A percentile compares a stretch with the other conserved stretches of the same genome.
Evolutionary conservation across 2,113 vertebrate species (phyloP).

Genomic region (Macroglossus sobrinus): DNA sequence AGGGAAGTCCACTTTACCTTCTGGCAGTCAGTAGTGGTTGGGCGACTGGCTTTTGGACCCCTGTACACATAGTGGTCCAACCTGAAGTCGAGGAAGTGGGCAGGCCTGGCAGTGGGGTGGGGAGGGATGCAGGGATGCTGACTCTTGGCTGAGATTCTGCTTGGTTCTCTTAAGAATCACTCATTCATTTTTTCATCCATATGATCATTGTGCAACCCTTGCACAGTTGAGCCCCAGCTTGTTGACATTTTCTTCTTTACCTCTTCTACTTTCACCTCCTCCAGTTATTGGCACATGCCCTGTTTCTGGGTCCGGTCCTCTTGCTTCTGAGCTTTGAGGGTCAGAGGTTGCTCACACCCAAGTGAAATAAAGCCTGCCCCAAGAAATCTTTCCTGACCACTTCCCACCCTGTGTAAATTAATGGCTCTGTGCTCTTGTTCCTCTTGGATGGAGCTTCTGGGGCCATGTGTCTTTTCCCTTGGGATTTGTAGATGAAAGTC

Average conservation of each 20-base stretch:
- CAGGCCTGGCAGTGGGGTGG: background rate
- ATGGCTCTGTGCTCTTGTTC: background rate
- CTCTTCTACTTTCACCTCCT: background rate
- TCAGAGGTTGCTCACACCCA: background rate
- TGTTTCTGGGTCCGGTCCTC: background rate
- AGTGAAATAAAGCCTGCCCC: background rate
- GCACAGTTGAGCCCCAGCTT: background rate
- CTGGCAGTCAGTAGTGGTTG: background rate
- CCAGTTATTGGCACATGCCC: background rate
- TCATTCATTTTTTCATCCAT: too few relatives aligned
- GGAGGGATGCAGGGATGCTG: accelerated
- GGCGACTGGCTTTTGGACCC: background rate
- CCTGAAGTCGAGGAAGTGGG: background rate
- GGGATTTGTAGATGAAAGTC: background rate
- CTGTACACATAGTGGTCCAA: background rate
- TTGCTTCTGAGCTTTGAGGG: background rate
- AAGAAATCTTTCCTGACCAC: background rate
- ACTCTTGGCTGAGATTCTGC: background rate
- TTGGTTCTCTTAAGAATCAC: background rate
- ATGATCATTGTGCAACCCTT: background rate
- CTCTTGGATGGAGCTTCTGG: background rate
- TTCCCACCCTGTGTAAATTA: background rate
- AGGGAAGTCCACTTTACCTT: background rate
- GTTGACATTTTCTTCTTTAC: background rate
- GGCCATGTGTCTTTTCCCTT: background rate